Percentiles rank a stretch among this genome's conserved stretches.
Evolutionary conservation across 2,797 vertebrate species (phyloP).

Genomic region (Catharus ustulatus): DNA sequence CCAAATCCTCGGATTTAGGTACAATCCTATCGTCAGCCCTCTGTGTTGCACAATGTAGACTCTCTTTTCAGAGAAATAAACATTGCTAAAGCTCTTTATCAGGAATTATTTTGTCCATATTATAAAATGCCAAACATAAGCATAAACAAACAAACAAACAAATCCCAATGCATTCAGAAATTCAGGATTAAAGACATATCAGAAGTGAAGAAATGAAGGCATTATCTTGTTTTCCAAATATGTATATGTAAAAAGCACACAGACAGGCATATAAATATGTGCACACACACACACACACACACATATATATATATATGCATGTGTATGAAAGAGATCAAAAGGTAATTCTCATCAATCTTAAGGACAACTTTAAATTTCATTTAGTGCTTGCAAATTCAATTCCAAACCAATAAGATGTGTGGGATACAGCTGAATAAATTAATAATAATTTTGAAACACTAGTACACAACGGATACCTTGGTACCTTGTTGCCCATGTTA

Average conservation of each 20-base stretch:
- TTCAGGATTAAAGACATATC: background rate
- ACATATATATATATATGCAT: background rate
- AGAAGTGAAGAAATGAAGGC: background rate
- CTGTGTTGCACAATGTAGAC: background rate
- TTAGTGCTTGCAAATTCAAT: background rate
- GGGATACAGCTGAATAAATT: background rate
- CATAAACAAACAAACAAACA: background rate
- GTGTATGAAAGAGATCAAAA: background rate
- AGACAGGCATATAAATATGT: background rate
- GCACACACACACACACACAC: too few relatives aligned
- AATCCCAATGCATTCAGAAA: background rate
- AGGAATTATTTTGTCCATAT: background rate
- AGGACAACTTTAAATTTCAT: background rate
- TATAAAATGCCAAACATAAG: background rate
- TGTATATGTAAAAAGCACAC: background rate
- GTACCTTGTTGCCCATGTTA: background rate
- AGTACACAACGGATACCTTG: background rate
- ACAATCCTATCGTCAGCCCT: background rate
- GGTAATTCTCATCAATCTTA: background rate
- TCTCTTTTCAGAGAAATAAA: background rate
- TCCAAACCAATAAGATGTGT: background rate
- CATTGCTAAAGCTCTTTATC: conserved; percentile 26
- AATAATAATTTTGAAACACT: background rate
- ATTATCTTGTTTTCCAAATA: background rate
- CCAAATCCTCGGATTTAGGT: conserved; percentile 34